These are phyloP conservation scores for Lepus timidus DNA, from an alignment of 2,113 vertebrate genomes.

Conservation along the genomic window DNA sequence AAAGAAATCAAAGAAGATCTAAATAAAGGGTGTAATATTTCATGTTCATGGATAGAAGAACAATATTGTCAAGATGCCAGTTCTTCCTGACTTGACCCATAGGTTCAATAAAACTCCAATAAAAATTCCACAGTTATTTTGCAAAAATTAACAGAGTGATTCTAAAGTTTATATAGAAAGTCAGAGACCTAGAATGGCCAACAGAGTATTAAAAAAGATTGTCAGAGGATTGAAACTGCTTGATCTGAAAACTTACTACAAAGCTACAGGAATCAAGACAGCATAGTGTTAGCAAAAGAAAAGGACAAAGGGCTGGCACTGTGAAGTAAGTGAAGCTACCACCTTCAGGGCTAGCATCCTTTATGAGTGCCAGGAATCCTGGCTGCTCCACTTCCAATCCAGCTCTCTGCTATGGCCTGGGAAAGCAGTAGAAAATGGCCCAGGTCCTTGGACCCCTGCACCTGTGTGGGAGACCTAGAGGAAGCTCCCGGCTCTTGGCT, in stretches of 20 bases:
- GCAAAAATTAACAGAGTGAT: neutral
- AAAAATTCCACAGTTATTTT: slow-evolving; percentile 14
- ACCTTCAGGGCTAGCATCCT: too few relatives aligned
- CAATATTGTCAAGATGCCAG: neutral
- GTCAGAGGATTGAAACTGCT: neutral
- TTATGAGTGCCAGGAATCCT: too few relatives aligned
- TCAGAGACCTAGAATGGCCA: neutral
- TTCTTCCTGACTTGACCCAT: neutral
- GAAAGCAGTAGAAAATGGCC: too few relatives aligned
- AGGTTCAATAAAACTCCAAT: neutral
- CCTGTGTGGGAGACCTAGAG: too few relatives aligned
- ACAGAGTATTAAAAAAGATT: neutral
- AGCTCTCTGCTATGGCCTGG: too few relatives aligned
- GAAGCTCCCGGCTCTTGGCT: too few relatives aligned
- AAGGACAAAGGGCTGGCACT: neutral
- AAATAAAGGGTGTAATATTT: too few relatives aligned
- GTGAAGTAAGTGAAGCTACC: too few relatives aligned
- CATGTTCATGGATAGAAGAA: too few relatives aligned
- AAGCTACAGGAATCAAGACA: neutral
- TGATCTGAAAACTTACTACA: neutral
- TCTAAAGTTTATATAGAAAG: neutral
- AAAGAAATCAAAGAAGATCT: neutral
- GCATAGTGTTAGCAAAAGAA: neutral
- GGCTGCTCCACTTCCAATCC: too few relatives aligned
- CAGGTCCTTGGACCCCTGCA: too few relatives aligned